Conservation (phyloP, 2,888 invertebrate species). For the Corythucha ciliata region DNA sequence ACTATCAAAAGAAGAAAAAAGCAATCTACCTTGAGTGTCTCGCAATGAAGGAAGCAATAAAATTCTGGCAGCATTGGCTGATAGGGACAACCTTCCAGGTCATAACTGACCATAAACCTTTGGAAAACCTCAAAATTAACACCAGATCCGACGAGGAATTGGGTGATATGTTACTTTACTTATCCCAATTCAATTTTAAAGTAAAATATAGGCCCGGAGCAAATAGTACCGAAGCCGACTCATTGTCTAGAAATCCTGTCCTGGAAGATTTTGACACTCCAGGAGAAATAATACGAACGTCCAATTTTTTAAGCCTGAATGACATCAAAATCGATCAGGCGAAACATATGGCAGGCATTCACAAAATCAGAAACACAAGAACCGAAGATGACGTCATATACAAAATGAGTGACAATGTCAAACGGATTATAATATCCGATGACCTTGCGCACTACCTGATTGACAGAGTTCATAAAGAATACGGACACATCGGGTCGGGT, state of each 20-base stretch:
- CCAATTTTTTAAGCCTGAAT: constrained; percentile 4
- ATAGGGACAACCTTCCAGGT: constrained; percentile 13
- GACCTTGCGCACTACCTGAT: not conserved
- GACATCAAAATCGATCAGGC: constrained; percentile 2
- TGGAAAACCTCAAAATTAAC: constrained; percentile 30
- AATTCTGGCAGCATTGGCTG: constrained; percentile 25
- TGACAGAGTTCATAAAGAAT: not conserved
- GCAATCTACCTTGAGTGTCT: constrained; percentile 26
- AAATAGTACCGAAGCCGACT: constrained; percentile 32
- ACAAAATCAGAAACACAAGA: too few species aligned
- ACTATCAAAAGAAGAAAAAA: constrained; percentile 24
- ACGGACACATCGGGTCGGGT: constrained; percentile 12
- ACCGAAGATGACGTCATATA: constrained; percentile 2
- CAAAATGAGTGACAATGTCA: not conserved
- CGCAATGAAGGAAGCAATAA: constrained; percentile 26
- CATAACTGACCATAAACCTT: constrained; percentile 27
- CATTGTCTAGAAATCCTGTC: constrained; percentile 31
- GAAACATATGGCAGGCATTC: constrained; percentile 15
- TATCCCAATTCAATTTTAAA: constrained; percentile 32
- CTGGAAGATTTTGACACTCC: constrained; percentile 27
- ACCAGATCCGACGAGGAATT: constrained; percentile 30
- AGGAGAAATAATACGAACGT: constrained; percentile 16
- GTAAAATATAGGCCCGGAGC: constrained; percentile 31
- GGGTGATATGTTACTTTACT: constrained; percentile 29
- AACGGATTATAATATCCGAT: constrained; percentile 1